These are phyloP conservation scores for Reticulitermes speratus DNA, from an alignment of 1,140 invertebrate species.

Conservation along the genomic window DNA sequence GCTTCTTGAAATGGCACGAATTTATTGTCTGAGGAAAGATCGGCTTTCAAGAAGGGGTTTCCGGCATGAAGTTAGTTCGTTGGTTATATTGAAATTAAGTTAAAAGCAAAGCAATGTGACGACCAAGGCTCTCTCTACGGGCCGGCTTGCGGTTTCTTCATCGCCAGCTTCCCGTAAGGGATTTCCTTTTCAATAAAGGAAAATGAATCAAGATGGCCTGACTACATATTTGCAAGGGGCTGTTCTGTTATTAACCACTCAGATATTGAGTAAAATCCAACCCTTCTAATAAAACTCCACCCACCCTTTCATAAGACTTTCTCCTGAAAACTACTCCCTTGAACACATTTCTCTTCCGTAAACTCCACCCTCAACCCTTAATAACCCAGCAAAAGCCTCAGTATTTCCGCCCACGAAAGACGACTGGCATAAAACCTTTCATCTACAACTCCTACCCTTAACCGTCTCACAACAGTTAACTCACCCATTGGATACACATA, in stretches of 20 bases:
- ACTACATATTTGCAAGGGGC: constrained; percentile 5
- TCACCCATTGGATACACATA: neutral
- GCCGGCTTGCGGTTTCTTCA: neutral
- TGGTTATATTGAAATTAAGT: no score
- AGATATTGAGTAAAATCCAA: neutral
- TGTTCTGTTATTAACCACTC: neutral
- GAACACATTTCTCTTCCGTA: neutral
- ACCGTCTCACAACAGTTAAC: neutral
- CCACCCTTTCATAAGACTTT: neutral
- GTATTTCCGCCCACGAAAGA: neutral
- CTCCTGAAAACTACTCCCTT: constrained; percentile 8
- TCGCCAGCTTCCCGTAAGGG: no score
- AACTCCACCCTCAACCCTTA: constrained; percentile 16
- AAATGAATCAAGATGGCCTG: neutral
- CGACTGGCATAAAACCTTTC: neutral
- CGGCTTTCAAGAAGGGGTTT: no score
- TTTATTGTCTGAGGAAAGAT: no score
- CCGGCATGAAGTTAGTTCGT: no score
- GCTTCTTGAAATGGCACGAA: no score
- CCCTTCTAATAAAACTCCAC: neutral
- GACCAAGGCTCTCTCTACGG: no score
- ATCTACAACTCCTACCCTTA: neutral
- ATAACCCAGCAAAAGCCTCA: neutral
- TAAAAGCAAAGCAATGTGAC: no score
- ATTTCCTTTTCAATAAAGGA: neutral